Evolutionary conservation across 2,113 vertebrate genomes (phyloP).

Genomic region (Hirundichthys speculiger): DNA sequence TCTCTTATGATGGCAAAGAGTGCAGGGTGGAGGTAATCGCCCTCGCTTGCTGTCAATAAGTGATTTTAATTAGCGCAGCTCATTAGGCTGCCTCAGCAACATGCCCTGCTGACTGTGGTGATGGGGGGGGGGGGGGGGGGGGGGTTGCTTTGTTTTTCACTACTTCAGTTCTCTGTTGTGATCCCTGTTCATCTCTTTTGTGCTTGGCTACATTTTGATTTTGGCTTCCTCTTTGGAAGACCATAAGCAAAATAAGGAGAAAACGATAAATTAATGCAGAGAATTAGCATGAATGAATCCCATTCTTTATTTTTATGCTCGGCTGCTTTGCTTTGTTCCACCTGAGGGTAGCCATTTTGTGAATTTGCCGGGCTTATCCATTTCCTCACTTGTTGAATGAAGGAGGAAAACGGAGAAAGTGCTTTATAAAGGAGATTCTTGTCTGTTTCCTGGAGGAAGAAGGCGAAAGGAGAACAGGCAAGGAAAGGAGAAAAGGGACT

Average conservation of each 20-base stretch:
- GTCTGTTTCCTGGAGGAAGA: slow-evolving; percentile 60
- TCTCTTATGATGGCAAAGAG: slow-evolving; percentile 73
- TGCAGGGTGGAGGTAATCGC: slow-evolving; percentile 75
- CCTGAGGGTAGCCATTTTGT: slow-evolving; percentile 37
- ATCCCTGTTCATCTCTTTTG: slow-evolving; percentile 40
- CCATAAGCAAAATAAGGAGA: slow-evolving; percentile 9
- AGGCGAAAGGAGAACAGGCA: slow-evolving; percentile 34
- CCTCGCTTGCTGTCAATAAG: slow-evolving; percentile 79
- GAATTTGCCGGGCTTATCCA: slow-evolving; percentile 2
- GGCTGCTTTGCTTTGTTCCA: neutral
- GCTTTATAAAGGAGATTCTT: slow-evolving; percentile 38
- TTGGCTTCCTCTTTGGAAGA: slow-evolving; percentile 7
- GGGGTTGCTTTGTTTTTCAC: slow-evolving; percentile 41
- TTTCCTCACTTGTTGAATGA: slow-evolving; percentile 54
- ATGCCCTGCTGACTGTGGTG: slow-evolving; percentile 64
- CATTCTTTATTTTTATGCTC: neutral
- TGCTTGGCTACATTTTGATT: slow-evolving; percentile 25
- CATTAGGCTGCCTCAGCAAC: slow-evolving; percentile 74
- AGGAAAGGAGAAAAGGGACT: slow-evolving; percentile 52
- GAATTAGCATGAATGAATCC: neutral
- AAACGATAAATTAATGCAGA: neutral
- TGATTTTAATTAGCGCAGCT: slow-evolving; percentile 83
- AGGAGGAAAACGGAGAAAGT: slow-evolving; percentile 29
- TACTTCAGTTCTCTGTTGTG: slow-evolving; percentile 42
- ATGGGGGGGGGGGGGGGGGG: slow-evolving; percentile 10